These are phyloP conservation scores for Mohoua ochrocephala DNA, from an alignment of 2,113 vertebrate genomes.

Conservation along the genomic window DNA sequence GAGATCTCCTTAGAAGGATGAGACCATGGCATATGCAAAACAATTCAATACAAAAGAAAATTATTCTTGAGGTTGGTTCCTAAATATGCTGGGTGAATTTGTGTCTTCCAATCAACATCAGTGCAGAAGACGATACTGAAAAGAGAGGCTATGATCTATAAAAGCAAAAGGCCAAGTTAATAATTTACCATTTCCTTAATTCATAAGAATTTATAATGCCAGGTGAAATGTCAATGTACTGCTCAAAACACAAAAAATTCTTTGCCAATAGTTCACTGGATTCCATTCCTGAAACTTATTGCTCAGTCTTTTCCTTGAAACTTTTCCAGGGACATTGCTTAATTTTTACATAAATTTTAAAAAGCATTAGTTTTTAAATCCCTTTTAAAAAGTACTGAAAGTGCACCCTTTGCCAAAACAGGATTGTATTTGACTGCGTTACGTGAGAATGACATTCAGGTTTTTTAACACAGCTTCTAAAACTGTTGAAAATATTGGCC, in stretches of 20 bases:
- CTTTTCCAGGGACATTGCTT: not conserved
- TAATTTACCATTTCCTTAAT: not conserved
- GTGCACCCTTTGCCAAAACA: not conserved
- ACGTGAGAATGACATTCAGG: not conserved
- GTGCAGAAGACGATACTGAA: not conserved
- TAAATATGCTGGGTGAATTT: not conserved
- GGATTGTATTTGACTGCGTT: not conserved
- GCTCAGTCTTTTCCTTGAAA: not conserved
- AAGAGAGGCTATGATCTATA: not conserved
- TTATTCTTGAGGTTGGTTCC: not conserved
- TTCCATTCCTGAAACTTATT: not conserved
- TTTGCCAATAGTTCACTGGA: not conserved
- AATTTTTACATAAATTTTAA: not conserved
- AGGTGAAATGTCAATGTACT: not conserved
- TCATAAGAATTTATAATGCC: not conserved
- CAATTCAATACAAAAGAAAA: not conserved
- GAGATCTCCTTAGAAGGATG: not conserved
- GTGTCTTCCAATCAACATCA: not conserved
- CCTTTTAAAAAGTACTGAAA: not conserved
- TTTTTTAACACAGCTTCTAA: not conserved
- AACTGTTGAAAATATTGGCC: not conserved
- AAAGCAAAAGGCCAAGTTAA: not conserved
- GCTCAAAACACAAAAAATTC: not conserved
- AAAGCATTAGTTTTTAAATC: not conserved
- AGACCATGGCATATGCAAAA: not conserved